Conservation (phyloP, 2,797 vertebrate genomes). For the Ateles fusciceps region DNA sequence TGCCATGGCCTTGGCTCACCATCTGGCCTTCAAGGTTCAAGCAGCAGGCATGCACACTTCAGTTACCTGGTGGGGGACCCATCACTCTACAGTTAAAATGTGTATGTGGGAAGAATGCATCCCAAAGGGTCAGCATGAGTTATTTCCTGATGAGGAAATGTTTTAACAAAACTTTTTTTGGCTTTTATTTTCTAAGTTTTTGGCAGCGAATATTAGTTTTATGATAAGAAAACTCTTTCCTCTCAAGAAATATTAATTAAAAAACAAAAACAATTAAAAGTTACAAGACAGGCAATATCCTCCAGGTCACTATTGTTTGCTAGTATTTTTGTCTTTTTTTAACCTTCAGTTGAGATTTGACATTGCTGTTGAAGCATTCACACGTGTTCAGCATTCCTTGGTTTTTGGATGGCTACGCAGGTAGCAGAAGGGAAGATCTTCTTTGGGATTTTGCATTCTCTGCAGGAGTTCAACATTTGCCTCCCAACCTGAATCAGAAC, state of each 20-base stretch:
- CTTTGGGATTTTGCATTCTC: neutral
- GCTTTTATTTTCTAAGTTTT: neutral
- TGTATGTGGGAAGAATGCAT: neutral
- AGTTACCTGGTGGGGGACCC: neutral
- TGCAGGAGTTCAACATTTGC: neutral
- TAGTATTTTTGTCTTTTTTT: neutral
- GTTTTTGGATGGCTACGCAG: neutral
- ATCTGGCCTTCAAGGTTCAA: neutral
- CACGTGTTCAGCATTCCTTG: neutral
- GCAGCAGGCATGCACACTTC: neutral
- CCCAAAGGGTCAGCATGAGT: neutral
- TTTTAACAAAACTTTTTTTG: neutral
- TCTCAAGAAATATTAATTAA: neutral
- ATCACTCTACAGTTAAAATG: neutral
- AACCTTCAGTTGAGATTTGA: neutral
- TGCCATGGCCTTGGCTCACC: neutral
- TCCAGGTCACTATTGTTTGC: neutral
- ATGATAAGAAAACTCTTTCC: neutral
- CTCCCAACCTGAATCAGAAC: neutral
- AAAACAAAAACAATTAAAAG: neutral
- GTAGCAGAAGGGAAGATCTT: neutral
- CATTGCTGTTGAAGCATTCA: neutral
- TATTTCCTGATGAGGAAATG: neutral
- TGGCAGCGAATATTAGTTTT: neutral
- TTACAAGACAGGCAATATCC: neutral